These are phyloP conservation scores for Pammene fasciana DNA, from an alignment of 2,888 invertebrate species.

Conservation along the genomic window DNA sequence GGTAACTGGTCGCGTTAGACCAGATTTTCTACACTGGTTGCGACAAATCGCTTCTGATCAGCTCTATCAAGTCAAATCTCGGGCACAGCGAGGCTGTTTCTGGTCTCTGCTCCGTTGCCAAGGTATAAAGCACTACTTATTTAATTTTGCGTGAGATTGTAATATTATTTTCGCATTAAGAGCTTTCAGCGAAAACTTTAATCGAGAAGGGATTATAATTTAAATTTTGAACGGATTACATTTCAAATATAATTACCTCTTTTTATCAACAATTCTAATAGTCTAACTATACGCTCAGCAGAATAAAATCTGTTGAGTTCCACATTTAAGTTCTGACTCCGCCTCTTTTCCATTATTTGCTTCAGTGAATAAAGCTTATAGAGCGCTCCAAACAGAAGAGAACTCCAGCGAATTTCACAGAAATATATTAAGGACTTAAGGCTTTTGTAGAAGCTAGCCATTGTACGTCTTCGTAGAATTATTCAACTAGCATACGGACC, in stretches of 20 bases:
- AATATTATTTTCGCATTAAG: no score
- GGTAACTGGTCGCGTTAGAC: slow-evolving; percentile 67
- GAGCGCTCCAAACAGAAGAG: slow-evolving; percentile 23
- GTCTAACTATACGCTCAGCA: no score
- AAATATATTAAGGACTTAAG: slow-evolving; percentile 39
- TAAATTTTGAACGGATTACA: no score
- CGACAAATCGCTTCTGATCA: slow-evolving; percentile 87
- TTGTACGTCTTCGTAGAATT: slow-evolving; percentile 37
- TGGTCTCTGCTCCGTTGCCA: slow-evolving; percentile 88
- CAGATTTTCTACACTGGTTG: slow-evolving; percentile 85
- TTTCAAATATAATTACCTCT: no score
- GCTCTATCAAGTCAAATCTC: slow-evolving; percentile 93
- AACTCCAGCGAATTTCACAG: slow-evolving; percentile 30
- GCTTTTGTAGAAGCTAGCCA: slow-evolving; percentile 39
- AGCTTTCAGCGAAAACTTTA: no score
- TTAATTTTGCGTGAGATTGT: no score
- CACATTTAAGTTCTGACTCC: background rate
- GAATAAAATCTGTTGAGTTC: no score
- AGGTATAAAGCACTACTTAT: no score
- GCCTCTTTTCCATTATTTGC: slow-evolving; percentile 17
- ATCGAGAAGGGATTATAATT: no score
- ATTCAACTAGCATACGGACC: slow-evolving; percentile 20
- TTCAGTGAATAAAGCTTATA: slow-evolving; percentile 31
- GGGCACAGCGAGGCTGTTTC: slow-evolving; percentile 92
- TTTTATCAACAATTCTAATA: no score